These are phyloP conservation scores for Eristalis pertinax DNA, from an alignment of 2,888 invertebrate species.

Conservation along the genomic window DNA sequence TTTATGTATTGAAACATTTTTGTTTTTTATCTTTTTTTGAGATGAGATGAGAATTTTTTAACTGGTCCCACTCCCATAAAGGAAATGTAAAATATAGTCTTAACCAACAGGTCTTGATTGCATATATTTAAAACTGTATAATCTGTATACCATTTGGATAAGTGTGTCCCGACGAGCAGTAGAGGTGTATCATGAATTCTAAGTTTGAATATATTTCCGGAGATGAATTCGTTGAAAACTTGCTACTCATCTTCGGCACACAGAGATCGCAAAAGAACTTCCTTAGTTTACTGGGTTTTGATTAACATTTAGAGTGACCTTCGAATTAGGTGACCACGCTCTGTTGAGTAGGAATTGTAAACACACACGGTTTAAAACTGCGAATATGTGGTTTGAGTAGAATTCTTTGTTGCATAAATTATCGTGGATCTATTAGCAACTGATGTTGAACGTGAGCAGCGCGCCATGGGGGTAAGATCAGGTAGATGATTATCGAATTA, in stretches of 20 bases:
- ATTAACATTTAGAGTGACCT: constrained; percentile 16
- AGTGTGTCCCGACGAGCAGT: neutral
- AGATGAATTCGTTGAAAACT: neutral
- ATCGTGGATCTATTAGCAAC: neutral
- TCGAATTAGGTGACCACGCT: neutral
- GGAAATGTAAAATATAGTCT: neutral
- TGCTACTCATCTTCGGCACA: neutral
- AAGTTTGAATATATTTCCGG: constrained; percentile 10
- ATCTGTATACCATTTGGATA: neutral
- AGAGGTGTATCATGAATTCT: constrained; percentile 2
- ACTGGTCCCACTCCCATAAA: neutral
- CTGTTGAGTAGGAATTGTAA: neutral
- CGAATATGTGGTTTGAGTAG: neutral
- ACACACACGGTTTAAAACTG: neutral
- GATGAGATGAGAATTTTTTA: neutral
- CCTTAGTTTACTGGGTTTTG: neutral
- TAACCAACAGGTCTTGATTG: constrained; percentile 15
- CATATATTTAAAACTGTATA: constrained; percentile 20
- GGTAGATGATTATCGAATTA: neutral
- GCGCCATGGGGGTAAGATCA: neutral
- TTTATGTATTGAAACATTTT: neutral
- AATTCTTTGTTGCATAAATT: neutral
- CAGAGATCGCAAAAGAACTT: neutral
- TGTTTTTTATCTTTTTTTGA: neutral
- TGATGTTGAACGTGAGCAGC: neutral